Evolutionary conservation across 2,797 vertebrate species (phyloP), one percentile per base, ranked within the genome.

Genomic region (Helarctos malayanus): DNA sequence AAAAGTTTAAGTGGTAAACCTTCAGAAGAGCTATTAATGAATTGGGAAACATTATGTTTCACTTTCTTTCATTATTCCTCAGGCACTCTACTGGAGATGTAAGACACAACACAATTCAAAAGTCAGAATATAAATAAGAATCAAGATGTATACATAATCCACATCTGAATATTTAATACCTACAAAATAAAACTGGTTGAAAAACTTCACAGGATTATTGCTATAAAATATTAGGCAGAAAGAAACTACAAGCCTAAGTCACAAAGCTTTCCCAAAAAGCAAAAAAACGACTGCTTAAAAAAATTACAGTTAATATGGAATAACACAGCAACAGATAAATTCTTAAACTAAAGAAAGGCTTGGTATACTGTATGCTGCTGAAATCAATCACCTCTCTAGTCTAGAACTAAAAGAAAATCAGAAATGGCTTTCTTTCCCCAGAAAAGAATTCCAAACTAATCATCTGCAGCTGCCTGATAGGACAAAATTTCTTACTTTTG

Each of bases 401-500:
- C 21, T 23, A 61, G 61, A 94, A 92, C 86, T 85, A 78, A 89
- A 94, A 84, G 21, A 18, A 88, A 92, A 27, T 78, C 38, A 92
- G 52, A 90, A 95, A 81, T 45, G 16, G n/a, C 23, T 69, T 92
- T 94, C 41, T 78, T 86, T 65, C 49, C 52, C 59, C 23, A 69
- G 25, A 69, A 96, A 89, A 80, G 0, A 73, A 57, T 59, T 95
- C n/a, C 23, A 90, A 87, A 96, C 52, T 73, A 95, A n/a, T 80
- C 29, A 82, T 94, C 56, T 78, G n/a, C 5, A 93, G 32, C 15
- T 73, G 57, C 5, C 75, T 83, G 9, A 94, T 65, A 94, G 35
- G 29, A 89, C 45, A 92, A 93, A 90, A 90, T 83, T n/a, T 93
- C 69, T 78, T 95, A 61, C 56, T 83, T 88, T 19, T 69, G 52